Evolutionary conservation across 1,140 invertebrate genomes (phyloP).

Genomic region (Drosophila persimilis): DNA sequence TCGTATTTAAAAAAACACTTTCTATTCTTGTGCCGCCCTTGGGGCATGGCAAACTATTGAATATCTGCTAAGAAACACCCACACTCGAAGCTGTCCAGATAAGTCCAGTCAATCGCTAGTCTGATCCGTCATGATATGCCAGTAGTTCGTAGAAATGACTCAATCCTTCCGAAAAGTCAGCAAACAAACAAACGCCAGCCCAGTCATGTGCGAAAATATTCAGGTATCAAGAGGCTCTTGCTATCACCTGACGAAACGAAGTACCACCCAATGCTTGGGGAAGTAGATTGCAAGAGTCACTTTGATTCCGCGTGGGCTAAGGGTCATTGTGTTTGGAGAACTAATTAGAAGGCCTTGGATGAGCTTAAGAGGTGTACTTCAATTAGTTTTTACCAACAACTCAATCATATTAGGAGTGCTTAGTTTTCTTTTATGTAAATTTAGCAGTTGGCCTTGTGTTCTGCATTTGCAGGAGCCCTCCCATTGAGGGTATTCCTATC

Average conservation of each 20-base stretch:
- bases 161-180: not conserved
- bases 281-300: constrained; percentile 3
- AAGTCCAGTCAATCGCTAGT: constrained; percentile 4
- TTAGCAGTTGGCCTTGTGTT: too few relatives aligned
- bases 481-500: too few relatives aligned
- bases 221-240: constrained; percentile 14
- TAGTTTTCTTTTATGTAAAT: too few relatives aligned
- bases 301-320: not conserved
- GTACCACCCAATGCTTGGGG: constrained; percentile 7
- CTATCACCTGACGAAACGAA: not conserved
- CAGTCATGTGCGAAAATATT: constrained; percentile 20
- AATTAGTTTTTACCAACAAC: too few relatives aligned
- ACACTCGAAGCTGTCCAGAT: constrained; percentile 20
- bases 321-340: too few relatives aligned
- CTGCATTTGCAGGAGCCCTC: too few relatives aligned
- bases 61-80: constrained; percentile 6
- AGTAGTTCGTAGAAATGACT: constrained; percentile 25
- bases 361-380: too few relatives aligned
- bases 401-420: too few relatives aligned
- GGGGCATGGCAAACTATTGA: not conserved
- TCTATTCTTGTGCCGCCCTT: too few relatives aligned
- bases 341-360: too few relatives aligned
- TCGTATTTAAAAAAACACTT: not conserved
- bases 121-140: constrained; percentile 5
- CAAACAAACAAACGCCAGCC: constrained; percentile 28